Conservation (phyloP, 2,113 vertebrate species). For the Clupea harengus region DNA sequence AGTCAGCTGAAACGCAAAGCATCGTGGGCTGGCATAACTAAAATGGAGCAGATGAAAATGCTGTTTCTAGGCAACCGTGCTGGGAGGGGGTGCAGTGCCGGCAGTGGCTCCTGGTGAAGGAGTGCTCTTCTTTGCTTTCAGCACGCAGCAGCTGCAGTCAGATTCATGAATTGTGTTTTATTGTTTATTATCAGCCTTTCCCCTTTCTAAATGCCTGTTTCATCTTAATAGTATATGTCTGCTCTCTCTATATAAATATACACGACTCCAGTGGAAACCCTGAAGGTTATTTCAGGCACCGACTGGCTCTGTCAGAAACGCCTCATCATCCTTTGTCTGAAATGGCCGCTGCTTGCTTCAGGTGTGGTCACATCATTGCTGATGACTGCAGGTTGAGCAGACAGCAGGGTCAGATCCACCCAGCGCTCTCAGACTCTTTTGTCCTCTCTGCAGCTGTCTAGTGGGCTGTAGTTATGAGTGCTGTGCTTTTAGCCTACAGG, state of each 20-base stretch:
- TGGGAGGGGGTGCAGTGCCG: slow-evolving; percentile 32
- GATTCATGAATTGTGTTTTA: not conserved
- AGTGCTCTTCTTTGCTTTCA: slow-evolving; percentile 11
- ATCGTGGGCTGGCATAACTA: slow-evolving; percentile 41
- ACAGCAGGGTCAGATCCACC: not conserved
- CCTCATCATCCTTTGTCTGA: slow-evolving; percentile 22
- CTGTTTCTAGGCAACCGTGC: slow-evolving; percentile 72
- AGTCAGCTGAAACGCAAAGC: slow-evolving; percentile 46
- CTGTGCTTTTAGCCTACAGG: not conserved
- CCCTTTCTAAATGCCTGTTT: not conserved
- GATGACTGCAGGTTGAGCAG: not conserved
- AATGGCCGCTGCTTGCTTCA: not conserved
- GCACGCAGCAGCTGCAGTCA: not conserved
- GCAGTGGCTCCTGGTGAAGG: not conserved
- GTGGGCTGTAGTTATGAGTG: not conserved
- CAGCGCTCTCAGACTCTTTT: not conserved
- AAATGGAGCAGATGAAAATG: slow-evolving; percentile 55
- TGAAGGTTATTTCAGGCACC: not conserved
- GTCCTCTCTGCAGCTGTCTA: not conserved
- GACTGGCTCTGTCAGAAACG: not conserved
- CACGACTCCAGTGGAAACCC: not conserved
- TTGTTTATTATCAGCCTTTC: not conserved
- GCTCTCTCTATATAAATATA: not conserved
- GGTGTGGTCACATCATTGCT: not conserved
- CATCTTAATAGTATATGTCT: not conserved